phyloP scores from a whole-genome alignment of 1,140 invertebrate species.

The Zelostemma sp. region DNA sequence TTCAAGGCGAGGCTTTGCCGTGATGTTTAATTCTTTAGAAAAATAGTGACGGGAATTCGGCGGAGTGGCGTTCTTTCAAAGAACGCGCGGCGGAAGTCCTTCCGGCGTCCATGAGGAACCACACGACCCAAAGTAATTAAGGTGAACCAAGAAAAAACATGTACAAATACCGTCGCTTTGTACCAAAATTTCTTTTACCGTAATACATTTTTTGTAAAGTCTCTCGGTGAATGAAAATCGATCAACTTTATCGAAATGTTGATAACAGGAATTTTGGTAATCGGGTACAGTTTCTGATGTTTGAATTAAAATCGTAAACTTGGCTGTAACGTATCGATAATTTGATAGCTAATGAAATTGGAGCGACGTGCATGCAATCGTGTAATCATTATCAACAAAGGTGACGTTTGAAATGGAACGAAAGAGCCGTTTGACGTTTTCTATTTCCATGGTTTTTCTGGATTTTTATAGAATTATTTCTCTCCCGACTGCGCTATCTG shows the following conservation, averaged over 20 bases:
- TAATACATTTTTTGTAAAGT: background rate
- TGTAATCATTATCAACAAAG: too few relatives aligned
- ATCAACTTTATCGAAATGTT: constrained; percentile 9
- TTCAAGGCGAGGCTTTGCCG: background rate
- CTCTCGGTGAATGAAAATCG: too few relatives aligned
- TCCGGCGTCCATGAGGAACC: constrained; percentile 54
- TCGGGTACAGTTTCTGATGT: background rate
- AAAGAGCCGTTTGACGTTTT: too few relatives aligned
- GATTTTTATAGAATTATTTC: too few relatives aligned
- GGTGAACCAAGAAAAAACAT: too few relatives aligned
- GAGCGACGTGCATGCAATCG: too few relatives aligned
- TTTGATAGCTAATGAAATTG: too few relatives aligned
- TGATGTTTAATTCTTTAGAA: constrained; percentile 21
- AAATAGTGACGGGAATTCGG: constrained; percentile 26
- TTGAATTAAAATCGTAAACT: background rate
- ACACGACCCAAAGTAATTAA: constrained; percentile 55
- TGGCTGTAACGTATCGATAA: too few relatives aligned
- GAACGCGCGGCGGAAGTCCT: constrained; percentile 56
- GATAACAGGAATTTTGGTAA: background rate
- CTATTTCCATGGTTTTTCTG: too few relatives aligned
- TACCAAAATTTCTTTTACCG: background rate
- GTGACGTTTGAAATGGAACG: too few relatives aligned
- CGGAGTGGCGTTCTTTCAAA: constrained; percentile 25
- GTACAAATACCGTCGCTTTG: too few relatives aligned
- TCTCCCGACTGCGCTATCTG: too few relatives aligned